phyloP scores from a whole-genome alignment of 2,888 invertebrate species.

The Cataglyphis rosenhaueri region DNA sequence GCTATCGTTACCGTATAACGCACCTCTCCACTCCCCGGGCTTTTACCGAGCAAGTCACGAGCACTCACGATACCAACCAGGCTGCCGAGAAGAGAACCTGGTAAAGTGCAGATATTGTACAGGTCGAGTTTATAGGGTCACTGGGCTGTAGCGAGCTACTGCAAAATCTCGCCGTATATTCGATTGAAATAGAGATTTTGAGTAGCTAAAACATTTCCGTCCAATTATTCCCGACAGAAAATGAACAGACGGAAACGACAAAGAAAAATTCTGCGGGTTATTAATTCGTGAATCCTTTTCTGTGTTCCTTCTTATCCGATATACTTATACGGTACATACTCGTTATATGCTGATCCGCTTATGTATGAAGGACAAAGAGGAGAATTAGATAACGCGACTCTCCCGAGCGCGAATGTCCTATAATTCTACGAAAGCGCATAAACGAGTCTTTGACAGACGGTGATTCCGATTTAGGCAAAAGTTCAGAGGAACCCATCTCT shows the following conservation, averaged over 20 bases:
- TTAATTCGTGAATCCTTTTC: background rate
- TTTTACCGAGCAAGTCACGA: constrained; percentile 59
- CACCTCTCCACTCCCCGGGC: background rate
- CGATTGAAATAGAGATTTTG: background rate
- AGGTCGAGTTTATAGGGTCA: constrained; percentile 66
- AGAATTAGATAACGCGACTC: constrained; percentile 23
- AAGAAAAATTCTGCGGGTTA: background rate
- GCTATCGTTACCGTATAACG: constrained; percentile 20
- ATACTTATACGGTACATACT: background rate
- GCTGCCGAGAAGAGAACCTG: constrained; percentile 25
- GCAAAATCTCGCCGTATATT: constrained; percentile 14
- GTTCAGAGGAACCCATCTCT: background rate
- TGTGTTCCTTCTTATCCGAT: background rate
- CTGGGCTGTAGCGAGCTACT: constrained; percentile 35
- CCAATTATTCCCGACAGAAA: constrained; percentile 1
- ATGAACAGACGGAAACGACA: background rate
- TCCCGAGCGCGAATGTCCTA: background rate
- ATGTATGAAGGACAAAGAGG: constrained; percentile 9
- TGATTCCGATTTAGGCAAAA: constrained; percentile 2
- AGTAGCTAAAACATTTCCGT: background rate
- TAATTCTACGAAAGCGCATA: constrained; percentile 25
- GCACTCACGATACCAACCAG: constrained; percentile 26
- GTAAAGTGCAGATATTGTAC: constrained; percentile 37
- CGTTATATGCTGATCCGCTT: constrained; percentile 38
- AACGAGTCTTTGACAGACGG: background rate